These are phyloP conservation scores for Boleophthalmus pectinirostris DNA, from an alignment of 2,113 vertebrate genomes.

Conservation along the genomic window DNA sequence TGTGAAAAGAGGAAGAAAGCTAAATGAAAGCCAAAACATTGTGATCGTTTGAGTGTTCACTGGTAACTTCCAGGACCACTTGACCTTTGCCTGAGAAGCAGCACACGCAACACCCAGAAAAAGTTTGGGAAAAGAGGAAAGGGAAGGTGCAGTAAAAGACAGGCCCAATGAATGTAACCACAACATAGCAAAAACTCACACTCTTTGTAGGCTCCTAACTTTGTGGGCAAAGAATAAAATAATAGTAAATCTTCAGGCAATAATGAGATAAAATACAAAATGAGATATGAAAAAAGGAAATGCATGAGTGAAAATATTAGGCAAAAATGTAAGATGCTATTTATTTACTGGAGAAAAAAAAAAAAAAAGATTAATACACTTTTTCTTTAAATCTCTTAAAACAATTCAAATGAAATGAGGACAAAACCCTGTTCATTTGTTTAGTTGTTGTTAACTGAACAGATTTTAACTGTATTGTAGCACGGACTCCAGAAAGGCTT, in stretches of 20 bases:
- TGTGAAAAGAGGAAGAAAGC: constrained; percentile 13
- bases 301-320: neutral
- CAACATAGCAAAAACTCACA: constrained; percentile 40
- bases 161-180: constrained; percentile 56
- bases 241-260: constrained; percentile 19
- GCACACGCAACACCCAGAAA: constrained; percentile 16
- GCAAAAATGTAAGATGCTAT: neutral
- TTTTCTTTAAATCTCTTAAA: neutral
- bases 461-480: neutral
- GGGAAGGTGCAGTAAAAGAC: constrained; percentile 24
- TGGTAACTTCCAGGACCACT: constrained; percentile 61
- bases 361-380: neutral
- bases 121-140: constrained; percentile 9
- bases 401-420: neutral
- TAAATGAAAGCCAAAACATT: constrained; percentile 55
- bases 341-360: neutral
- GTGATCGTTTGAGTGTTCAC: constrained; percentile 41
- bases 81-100: constrained; percentile 38
- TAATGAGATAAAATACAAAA: constrained; percentile 13
- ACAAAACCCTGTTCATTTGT: neutral
- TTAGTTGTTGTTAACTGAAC: neutral
- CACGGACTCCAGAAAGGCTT: no score
- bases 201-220: constrained; percentile 42
- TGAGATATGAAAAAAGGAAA: neutral
- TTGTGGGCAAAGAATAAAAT: constrained; percentile 45